Base-by-base conservation (phyloP, 2,113 vertebrate species). In the Gracilinanus agilis region DNA sequence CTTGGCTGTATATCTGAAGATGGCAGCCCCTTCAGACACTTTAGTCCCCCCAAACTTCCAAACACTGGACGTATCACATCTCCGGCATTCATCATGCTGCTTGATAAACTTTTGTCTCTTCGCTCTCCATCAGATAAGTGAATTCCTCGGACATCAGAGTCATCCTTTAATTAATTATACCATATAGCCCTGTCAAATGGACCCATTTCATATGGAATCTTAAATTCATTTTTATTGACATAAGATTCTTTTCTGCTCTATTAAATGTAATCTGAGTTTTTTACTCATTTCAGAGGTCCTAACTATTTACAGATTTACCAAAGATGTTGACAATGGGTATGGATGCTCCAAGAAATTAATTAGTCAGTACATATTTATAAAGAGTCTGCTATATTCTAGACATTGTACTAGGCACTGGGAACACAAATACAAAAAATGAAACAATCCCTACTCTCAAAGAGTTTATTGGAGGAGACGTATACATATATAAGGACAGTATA, bases 1-100 rank as follows among this genome's bases (percentile, higher is more conserved):
- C 88, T 44, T 91, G 92, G 55, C 53, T 97, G 94, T 93, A 24
- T 90, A 49, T 94, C 92, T 95, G 95, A 96, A 89, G 92, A 25
- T 13, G 83, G 91, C 89, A 6, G 29, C 92, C 95, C 90, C 29
- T 29, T 44, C n/a, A 91, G 92, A 92, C 90, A 94, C 54, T 75
- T 89, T 55, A 49, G 27, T 95, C 44, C 96, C 89, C 55, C 0
- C 0, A 92, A 90, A 92, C 54, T 95, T 54, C 25, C 44, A 94
- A 94, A 96, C 58, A 92, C 58, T 93, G 61, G 89, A 5, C 9
- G 2, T 96, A 93, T 93, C 92, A 61, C 75, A 97, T 89, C 55
- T 89, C 90, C 40, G 90, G 11, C 16, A 40, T 58, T 54, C 53
- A n/a, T 94, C 54, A 53, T n/a, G 88, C 88, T 91, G 92, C 90